Percentiles rank a stretch among this genome's conserved stretches.
phyloP scores from a whole-genome alignment of 1,140 invertebrate species.

The Drosophila virilis region DNA sequence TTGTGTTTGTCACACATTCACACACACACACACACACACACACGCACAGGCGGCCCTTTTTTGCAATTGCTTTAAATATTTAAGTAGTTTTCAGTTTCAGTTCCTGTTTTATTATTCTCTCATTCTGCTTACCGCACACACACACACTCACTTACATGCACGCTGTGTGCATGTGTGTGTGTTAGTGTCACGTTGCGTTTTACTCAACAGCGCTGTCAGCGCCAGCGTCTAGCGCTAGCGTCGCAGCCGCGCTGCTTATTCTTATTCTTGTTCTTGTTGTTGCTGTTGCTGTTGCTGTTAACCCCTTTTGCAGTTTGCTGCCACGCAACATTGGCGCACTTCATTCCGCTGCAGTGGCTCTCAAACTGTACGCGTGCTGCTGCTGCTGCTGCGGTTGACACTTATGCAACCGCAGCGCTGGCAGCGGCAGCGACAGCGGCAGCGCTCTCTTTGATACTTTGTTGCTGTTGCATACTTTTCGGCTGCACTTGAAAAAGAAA shows the following conservation, averaged over 20 bases:
- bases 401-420: slow-evolving; percentile 70
- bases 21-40: slow-evolving; percentile 36
- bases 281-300: slow-evolving; percentile 1
- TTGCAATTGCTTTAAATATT: slow-evolving; percentile 77
- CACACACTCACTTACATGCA: slow-evolving; percentile 3
- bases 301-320: slow-evolving; percentile 29
- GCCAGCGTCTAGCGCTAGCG: neutral
- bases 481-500: slow-evolving; percentile 61
- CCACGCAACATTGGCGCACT: slow-evolving; percentile 34
- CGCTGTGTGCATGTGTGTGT: slow-evolving; percentile 10
- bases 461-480: slow-evolving; percentile 32
- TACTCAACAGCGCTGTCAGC: slow-evolving; percentile 7
- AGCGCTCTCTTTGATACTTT: slow-evolving; percentile 16
- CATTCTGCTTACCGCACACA: slow-evolving; percentile 48
- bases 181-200: slow-evolving; percentile 24
- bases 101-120: slow-evolving; percentile 52
- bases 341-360: slow-evolving; percentile 20
- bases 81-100: slow-evolving; percentile 65
- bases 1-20: slow-evolving; percentile 45
- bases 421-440: slow-evolving; percentile 24
- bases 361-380: slow-evolving; percentile 61
- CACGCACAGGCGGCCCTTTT: slow-evolving; percentile 29
- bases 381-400: slow-evolving; percentile 54
- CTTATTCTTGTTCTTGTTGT: slow-evolving; percentile 1
- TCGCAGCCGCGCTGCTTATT: slow-evolving; percentile 5